Evolutionary conservation across 2,113 vertebrate genomes (phyloP).

Genomic region (Mobula birostris): DNA sequence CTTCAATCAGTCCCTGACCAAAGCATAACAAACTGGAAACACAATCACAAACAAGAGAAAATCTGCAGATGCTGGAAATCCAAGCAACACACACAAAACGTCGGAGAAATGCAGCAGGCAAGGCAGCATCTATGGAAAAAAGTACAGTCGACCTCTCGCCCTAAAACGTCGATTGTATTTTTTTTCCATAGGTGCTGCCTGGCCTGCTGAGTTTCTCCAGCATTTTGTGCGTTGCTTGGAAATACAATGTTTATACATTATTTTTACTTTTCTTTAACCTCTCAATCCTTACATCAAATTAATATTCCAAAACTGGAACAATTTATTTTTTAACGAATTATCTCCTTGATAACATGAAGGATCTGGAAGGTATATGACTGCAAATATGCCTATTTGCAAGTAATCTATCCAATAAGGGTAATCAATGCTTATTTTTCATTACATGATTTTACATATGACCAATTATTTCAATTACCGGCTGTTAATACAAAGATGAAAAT

Average conservation of each 20-base stretch:
- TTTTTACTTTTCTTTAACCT: not conserved
- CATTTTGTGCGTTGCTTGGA: not conserved
- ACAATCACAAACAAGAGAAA: not conserved
- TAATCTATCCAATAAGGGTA: not conserved
- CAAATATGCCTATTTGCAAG: not conserved
- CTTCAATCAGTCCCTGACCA: not conserved
- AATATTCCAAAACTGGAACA: not conserved
- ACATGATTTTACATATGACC: not conserved
- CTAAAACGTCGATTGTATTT: too few species aligned
- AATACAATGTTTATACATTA: not conserved
- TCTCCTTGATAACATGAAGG: not conserved
- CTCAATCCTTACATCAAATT: not conserved
- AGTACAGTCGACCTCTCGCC: too few species aligned
- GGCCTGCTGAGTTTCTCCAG: too few species aligned
- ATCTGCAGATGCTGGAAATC: not conserved
- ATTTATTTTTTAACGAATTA: not conserved
- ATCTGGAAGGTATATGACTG: not conserved
- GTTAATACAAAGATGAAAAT: not conserved
- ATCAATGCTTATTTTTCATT: not conserved
- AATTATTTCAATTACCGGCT: constrained; percentile 1
- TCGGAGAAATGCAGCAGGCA: too few species aligned
- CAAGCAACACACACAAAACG: too few species aligned
- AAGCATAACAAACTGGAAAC: not conserved
- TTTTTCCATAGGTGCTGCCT: too few species aligned
- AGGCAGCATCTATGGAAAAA: too few species aligned